Percentiles rank a stretch among this genome's conserved stretches.
Evolutionary conservation across 1,140 invertebrate species (phyloP).

Genomic region (Lepidurus packardi): DNA sequence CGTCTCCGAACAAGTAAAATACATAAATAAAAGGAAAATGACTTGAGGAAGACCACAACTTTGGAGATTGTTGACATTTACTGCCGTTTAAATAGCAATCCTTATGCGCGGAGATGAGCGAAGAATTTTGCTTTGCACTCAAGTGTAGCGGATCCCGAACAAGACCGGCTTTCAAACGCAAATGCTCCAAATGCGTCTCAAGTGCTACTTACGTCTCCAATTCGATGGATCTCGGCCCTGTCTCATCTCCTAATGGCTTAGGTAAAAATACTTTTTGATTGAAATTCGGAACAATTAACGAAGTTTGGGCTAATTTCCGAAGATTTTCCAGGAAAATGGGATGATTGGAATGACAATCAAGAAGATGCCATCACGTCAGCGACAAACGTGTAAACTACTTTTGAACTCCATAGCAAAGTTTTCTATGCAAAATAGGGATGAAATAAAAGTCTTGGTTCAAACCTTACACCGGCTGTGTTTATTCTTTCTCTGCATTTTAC

Average conservation of each 20-base stretch:
- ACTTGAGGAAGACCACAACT: conserved; percentile 41
- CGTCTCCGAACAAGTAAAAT: conserved; percentile 57
- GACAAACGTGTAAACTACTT: not conserved
- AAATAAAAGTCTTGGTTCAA: not conserved
- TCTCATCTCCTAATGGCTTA: conserved; percentile 24
- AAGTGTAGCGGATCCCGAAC: conserved; percentile 63
- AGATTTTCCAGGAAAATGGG: conserved; percentile 27
- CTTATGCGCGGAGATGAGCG: conserved; percentile 71
- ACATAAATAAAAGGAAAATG: not conserved
- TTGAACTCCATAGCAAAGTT: not conserved
- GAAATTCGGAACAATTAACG: not conserved
- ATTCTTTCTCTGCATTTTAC: not conserved
- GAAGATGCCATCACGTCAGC: not conserved
- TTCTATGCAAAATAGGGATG: not conserved
- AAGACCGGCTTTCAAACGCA: conserved; percentile 55
- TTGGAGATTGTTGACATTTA: conserved; percentile 44
- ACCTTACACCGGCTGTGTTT: conserved; percentile 13
- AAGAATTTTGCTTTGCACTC: conserved; percentile 70
- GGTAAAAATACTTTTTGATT: conserved; percentile 34
- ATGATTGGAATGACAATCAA: not conserved
- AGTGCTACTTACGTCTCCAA: conserved; percentile 48
- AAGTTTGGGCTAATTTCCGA: not conserved
- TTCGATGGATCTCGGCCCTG: conserved; percentile 44
- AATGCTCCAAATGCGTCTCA: conserved; percentile 61
- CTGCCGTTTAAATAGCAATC: conserved; percentile 57